Conservation (phyloP, 2,888 invertebrate species). For the Atethmia centrago region DNA sequence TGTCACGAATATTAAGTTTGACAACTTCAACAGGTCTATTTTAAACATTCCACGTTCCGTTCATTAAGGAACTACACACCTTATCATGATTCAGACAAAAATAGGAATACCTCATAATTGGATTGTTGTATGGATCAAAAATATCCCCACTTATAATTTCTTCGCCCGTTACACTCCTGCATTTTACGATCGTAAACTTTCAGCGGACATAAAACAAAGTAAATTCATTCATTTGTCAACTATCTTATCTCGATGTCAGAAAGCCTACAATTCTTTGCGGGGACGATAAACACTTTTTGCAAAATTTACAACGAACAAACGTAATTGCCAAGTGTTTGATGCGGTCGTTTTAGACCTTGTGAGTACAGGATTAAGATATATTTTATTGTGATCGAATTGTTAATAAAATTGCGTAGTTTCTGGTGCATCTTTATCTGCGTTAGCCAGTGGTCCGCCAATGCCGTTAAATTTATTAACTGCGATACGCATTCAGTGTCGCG, state of each 20-base stretch:
- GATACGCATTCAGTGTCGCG: conserved; percentile 89
- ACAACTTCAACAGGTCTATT: conserved; percentile 46
- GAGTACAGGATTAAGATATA: conserved; percentile 55
- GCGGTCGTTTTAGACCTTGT: conserved; percentile 51
- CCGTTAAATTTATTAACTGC: conserved; percentile 90
- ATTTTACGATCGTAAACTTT: conserved; percentile 71
- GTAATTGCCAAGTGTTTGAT: conserved; percentile 61
- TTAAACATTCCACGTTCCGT: conserved; percentile 51
- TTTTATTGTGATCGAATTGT: conserved; percentile 47
- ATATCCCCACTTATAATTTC: conserved; percentile 58
- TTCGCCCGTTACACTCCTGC: conserved; percentile 57
- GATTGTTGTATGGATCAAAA: conserved; percentile 48
- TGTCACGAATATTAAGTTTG: conserved; percentile 57
- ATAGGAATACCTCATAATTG: conserved; percentile 53
- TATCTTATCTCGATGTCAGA: conserved; percentile 76
- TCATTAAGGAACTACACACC: conserved; percentile 47
- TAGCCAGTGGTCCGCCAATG: conserved; percentile 84
- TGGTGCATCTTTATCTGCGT: conserved; percentile 86
- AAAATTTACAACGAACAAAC: conserved; percentile 71
- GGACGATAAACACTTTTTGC: conserved; percentile 71
- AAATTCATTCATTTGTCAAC: conserved; percentile 70
- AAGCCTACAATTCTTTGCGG: conserved; percentile 76
- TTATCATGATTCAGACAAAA: conserved; percentile 56
- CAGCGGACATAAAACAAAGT: conserved; percentile 65
- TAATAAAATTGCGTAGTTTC: conserved; percentile 71